Conservation (phyloP, 2,797 vertebrate genomes). For the Leucoraja ocellata region DNA sequence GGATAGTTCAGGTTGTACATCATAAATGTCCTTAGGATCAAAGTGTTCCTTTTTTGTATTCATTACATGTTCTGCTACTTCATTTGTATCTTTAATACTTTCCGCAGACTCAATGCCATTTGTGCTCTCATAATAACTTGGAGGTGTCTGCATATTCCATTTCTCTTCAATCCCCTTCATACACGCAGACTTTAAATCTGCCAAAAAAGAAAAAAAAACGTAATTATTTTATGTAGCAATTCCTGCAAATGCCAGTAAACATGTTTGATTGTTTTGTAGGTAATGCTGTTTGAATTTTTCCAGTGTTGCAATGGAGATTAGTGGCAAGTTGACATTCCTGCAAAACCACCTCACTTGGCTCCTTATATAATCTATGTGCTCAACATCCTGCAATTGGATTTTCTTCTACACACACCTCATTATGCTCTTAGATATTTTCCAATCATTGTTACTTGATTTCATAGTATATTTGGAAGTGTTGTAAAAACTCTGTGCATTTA, state of each 20-base stretch:
- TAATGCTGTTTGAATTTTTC: not conserved
- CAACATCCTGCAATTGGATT: not conserved
- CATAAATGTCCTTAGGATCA: constrained; percentile 56
- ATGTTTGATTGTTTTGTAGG: not conserved
- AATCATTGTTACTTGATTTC: not conserved
- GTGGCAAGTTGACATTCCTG: no score
- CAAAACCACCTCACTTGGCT: no score
- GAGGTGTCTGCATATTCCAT: not conserved
- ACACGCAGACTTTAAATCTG: not conserved
- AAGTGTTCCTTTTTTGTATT: constrained; percentile 61
- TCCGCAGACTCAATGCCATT: not conserved
- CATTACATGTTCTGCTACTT: constrained; percentile 44
- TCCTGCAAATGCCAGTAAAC: not conserved
- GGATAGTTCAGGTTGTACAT: constrained; percentile 57
- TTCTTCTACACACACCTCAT: not conserved
- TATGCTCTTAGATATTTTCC: not conserved
- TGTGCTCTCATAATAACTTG: not conserved
- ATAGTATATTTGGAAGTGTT: not conserved
- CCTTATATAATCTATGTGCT: no score
- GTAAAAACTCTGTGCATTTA: not conserved
- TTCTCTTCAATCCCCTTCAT: not conserved
- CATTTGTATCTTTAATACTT: constrained; percentile 41
- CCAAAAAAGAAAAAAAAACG: not conserved
- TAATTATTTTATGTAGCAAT: not conserved
- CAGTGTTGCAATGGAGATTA: no score